Percentiles rank a stretch among this genome's conserved stretches.
Conservation (phyloP, 23 tunicate species). For the Oikopleura albicans region DNA sequence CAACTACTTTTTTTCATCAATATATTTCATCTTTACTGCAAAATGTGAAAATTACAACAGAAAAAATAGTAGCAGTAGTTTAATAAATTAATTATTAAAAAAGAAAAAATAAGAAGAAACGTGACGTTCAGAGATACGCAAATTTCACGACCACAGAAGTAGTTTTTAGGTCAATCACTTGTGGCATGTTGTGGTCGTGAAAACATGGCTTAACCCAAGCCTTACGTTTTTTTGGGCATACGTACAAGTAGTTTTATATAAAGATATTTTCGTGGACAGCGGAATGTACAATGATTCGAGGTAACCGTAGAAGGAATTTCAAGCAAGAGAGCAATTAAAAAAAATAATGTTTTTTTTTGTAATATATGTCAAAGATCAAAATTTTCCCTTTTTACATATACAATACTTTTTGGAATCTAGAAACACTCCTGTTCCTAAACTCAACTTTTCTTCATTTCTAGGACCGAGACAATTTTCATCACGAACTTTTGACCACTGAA, state of each 20-base stretch:
- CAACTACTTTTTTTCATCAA: background rate
- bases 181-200: background rate
- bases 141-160: background rate
- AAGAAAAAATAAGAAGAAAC: background rate
- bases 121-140: background rate
- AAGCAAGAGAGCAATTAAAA: background rate
- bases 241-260: no score
- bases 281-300: background rate
- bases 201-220: no score
- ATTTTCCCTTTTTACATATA: no score
- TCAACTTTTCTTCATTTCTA: no score
- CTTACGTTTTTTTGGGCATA: background rate
- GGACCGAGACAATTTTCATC: no score
- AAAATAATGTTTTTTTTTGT: no score
- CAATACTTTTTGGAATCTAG: no score
- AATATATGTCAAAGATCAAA: no score
- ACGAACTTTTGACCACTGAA: no score
- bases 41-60: background rate
- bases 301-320: background rate
- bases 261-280: background rate
- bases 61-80: background rate
- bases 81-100: background rate
- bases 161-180: background rate
- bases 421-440: no score
- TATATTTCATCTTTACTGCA: background rate